These are phyloP conservation scores for Tylochromis polylepis DNA, from an alignment of 2,113 vertebrate species.

Conservation along the genomic window DNA sequence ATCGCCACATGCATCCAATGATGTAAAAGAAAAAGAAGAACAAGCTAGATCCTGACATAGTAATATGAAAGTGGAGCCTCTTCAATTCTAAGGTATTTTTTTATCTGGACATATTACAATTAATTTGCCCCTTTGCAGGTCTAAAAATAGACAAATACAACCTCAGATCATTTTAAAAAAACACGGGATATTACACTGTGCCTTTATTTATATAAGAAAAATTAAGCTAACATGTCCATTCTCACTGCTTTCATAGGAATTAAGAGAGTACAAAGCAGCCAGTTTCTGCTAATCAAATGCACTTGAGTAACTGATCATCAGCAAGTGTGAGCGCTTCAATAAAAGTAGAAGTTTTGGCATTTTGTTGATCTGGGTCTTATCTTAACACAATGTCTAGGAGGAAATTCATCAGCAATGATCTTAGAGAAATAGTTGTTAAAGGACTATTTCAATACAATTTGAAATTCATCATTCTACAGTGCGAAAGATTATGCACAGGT, in stretches of 20 bases:
- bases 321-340: not conserved
- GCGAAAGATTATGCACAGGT: not conserved
- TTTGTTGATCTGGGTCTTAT: not conserved
- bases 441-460: not conserved
- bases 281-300: not conserved
- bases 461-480: not conserved
- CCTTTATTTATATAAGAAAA: not conserved
- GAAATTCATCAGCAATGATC: not conserved
- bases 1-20: not conserved
- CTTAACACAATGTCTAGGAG: not conserved
- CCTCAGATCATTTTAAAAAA: not conserved
- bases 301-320: not conserved
- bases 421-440: not conserved
- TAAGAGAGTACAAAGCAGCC: not conserved
- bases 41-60: not conserved
- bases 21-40: not conserved
- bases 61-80: not conserved
- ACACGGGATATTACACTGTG: not conserved
- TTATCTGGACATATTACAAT: not conserved
- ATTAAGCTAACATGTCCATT: not conserved
- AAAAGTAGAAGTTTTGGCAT: not conserved
- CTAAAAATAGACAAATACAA: not conserved
- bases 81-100: not conserved
- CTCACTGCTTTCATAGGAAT: not conserved
- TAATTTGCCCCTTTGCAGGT: not conserved